Percentiles rank a stretch among this genome's conserved stretches.
Conservation (phyloP, 2,888 invertebrate genomes). For the Tetranychus truncatus region DNA sequence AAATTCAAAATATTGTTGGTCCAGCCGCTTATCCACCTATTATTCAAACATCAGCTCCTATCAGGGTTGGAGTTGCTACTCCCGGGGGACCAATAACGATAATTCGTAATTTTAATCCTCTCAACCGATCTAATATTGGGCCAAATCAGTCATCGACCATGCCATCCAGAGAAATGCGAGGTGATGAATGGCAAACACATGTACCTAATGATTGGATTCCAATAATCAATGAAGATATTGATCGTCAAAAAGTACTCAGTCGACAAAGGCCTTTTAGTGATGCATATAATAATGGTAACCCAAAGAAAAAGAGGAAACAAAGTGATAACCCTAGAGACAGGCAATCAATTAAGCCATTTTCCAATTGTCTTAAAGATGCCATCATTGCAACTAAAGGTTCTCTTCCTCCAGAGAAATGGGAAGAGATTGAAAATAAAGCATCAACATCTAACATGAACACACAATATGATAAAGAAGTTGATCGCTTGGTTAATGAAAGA, state of each 20-base stretch:
- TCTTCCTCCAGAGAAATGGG: neutral
- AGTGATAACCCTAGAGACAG: neutral
- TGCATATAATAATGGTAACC: conserved; percentile 72
- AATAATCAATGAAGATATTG: conserved; percentile 59
- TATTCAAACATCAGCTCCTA: neutral
- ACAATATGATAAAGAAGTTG: neutral
- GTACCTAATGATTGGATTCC: conserved; percentile 35
- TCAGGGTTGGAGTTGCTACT: neutral
- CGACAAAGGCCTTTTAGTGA: conserved; percentile 56
- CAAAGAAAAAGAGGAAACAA: conserved; percentile 43
- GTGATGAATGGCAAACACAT: conserved; percentile 16
- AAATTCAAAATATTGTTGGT: conserved; percentile 16
- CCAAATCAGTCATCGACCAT: neutral
- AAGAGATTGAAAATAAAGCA: conserved; percentile 3
- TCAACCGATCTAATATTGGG: neutral
- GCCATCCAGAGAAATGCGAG: neutral
- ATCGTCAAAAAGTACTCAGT: conserved; percentile 43
- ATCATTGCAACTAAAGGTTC: neutral
- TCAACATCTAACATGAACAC: neutral
- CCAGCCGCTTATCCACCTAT: neutral
- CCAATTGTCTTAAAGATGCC: neutral
- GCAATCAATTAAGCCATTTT: neutral
- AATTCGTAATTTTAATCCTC: neutral
- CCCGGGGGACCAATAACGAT: neutral
- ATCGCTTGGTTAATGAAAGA: neutral